Conservation (phyloP, 2,888 invertebrate species). For the Andrena minutula region DNA sequence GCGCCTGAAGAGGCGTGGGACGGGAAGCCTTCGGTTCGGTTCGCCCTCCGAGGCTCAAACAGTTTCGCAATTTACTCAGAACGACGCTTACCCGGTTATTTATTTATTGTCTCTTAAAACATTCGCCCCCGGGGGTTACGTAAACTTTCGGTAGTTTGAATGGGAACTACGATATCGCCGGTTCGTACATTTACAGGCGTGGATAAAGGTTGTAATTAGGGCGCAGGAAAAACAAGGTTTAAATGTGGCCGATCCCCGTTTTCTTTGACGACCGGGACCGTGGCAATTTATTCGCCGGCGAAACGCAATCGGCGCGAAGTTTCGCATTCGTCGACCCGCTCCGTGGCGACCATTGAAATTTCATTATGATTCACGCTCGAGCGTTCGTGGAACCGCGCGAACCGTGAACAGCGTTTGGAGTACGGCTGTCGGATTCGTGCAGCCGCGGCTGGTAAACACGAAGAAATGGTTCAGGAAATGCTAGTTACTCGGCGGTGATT, state of each 20-base stretch:
- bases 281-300: conserved; percentile 10
- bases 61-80: background rate
- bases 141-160: background rate
- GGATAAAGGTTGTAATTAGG: background rate
- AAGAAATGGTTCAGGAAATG: background rate
- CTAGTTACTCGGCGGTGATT: background rate
- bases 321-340: background rate
- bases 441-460: background rate
- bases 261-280: background rate
- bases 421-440: background rate
- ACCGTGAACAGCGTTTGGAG: conserved; percentile 3
- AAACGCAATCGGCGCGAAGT: conserved; percentile 14
- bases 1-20: background rate
- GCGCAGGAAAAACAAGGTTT: conserved; percentile 6
- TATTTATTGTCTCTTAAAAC: background rate
- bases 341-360: conserved; percentile 8
- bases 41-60: background rate
- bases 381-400: background rate
- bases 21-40: background rate
- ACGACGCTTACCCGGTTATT: background rate
- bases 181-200: background rate
- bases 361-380: conserved; percentile 35
- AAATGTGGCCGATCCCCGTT: background rate
- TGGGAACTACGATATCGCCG: background rate
- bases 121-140: background rate